Conservation (phyloP, 2,797 vertebrate genomes). For the Lithobates sylvaticus region DNA sequence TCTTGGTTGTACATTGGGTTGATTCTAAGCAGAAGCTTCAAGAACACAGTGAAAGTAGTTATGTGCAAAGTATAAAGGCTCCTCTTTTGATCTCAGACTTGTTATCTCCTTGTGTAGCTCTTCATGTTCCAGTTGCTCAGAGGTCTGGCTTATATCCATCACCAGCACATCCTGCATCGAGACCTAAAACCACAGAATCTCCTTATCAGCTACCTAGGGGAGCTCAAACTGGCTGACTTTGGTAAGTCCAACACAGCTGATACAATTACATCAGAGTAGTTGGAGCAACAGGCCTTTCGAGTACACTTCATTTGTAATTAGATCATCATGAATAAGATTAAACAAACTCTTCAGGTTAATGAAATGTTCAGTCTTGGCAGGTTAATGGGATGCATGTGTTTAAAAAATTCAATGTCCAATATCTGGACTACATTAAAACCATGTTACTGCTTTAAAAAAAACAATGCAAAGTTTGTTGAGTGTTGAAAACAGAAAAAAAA, state of each 20-base stretch:
- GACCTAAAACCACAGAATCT: slow-evolving; percentile 96
- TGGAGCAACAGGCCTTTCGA: slow-evolving; percentile 15
- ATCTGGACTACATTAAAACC: not conserved
- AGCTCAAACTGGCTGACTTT: slow-evolving; percentile 93
- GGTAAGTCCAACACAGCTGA: slow-evolving; percentile 74
- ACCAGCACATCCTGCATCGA: slow-evolving; percentile 86
- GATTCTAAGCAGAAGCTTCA: slow-evolving; percentile 30
- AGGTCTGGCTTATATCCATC: slow-evolving; percentile 88
- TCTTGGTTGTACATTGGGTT: slow-evolving; percentile 20
- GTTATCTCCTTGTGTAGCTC: slow-evolving; percentile 73
- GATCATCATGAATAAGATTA: not conserved
- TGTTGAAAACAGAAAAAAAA: not conserved
- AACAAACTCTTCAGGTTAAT: not conserved
- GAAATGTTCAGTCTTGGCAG: not conserved
- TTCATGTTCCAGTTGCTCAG: slow-evolving; percentile 92
- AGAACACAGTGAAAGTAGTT: slow-evolving; percentile 36
- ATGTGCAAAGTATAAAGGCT: slow-evolving; percentile 17
- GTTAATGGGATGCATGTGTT: not conserved
- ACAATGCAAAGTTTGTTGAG: not conserved
- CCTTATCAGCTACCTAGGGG: slow-evolving; percentile 91
- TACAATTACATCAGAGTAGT: slow-evolving; percentile 25
- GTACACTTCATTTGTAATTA: not conserved
- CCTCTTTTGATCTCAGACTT: slow-evolving; percentile 48
- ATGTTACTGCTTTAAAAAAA: not conserved
- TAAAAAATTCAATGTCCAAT: not conserved